Evolutionary conservation across 2,113 vertebrate species (phyloP).

Genomic region (Dascyllus trimaculatus): DNA sequence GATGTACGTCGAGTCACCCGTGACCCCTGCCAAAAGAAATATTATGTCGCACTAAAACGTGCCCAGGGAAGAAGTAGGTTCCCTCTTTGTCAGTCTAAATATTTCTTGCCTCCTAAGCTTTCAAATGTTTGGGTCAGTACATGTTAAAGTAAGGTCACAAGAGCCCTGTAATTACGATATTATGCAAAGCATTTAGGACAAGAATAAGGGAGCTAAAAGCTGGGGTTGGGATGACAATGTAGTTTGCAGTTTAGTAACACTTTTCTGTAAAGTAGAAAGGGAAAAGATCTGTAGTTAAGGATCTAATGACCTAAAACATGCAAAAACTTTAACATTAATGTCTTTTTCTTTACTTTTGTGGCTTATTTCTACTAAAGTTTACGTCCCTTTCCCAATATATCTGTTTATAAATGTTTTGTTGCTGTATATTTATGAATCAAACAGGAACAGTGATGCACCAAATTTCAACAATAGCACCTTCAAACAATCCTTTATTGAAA

Average conservation of each 20-base stretch:
- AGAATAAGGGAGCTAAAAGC: slow-evolving; percentile 62
- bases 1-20: slow-evolving; percentile 90
- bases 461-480: not conserved
- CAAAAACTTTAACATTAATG: too few relatives aligned
- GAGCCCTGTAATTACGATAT: slow-evolving; percentile 82
- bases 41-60: slow-evolving; percentile 86
- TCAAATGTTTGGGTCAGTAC: slow-evolving; percentile 81
- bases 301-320: not conserved
- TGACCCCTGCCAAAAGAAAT: slow-evolving; percentile 95
- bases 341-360: too few relatives aligned
- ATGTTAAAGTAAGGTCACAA: slow-evolving; percentile 78
- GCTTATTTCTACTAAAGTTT: too few relatives aligned
- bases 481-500: not conserved
- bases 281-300: not conserved
- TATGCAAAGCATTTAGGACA: slow-evolving; percentile 77
- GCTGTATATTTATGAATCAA: not conserved
- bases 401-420: not conserved
- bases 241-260: slow-evolving; percentile 24
- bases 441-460: not conserved
- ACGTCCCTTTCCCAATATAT: too few relatives aligned
- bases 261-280: slow-evolving; percentile 17
- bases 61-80: slow-evolving; percentile 72
- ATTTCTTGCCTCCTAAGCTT: slow-evolving; percentile 81
- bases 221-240: slow-evolving; percentile 20
- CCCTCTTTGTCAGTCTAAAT: slow-evolving; percentile 82